These are phyloP conservation scores for Phenganax stokvisi DNA, from an alignment of 92 coral and sea anemone species.

Conservation along the genomic window DNA sequence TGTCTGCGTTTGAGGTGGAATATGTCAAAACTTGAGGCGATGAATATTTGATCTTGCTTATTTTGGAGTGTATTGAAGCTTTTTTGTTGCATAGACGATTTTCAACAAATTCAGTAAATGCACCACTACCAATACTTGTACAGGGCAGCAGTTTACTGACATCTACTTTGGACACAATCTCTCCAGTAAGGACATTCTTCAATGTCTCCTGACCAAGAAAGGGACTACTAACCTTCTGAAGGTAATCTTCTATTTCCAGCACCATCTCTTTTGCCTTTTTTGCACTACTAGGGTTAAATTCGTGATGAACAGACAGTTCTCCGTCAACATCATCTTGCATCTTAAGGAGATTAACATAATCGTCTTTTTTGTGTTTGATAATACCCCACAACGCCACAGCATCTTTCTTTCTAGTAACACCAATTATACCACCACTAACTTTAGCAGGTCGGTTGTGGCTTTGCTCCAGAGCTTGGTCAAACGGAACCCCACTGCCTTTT, in stretches of 20 bases:
- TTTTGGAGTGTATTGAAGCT: conserved; percentile 14
- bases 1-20: conserved; percentile 17
- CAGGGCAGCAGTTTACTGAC: neutral
- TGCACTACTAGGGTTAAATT: neutral
- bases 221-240: neutral
- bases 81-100: neutral
- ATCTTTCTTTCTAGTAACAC: conserved; percentile 23
- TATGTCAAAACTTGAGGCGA: conserved; percentile 6
- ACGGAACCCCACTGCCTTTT: conserved; percentile 12
- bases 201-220: conserved; percentile 8
- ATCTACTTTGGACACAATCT: conserved; percentile 8
- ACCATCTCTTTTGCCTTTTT: no score
- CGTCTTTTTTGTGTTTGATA: conserved; percentile 29
- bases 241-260: neutral
- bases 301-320: conserved; percentile 11
- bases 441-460: neutral
- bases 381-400: conserved; percentile 27
- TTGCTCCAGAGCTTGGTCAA: neutral
- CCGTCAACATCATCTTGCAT: conserved; percentile 18
- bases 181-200: conserved; percentile 20
- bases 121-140: neutral
- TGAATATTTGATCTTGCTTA: conserved; percentile 9
- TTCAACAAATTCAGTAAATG: conserved; percentile 5
- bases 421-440: conserved; percentile 9
- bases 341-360: conserved; percentile 20